Percentiles rank a stretch among this genome's conserved stretches.
Evolutionary conservation across 2,888 invertebrate species (phyloP).

Genomic region (Diogma glabrata): DNA sequence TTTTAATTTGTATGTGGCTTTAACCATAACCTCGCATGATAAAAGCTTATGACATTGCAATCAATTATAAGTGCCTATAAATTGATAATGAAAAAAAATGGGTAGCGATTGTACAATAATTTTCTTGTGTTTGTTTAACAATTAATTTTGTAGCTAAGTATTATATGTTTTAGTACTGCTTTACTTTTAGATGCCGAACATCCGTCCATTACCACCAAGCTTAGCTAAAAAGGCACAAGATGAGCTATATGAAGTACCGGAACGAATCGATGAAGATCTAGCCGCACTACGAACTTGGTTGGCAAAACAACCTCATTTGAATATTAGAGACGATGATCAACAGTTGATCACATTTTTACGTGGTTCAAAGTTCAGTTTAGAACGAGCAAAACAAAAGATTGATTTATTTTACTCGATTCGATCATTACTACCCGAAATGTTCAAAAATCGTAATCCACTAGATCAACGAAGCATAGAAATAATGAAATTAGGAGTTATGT

Average conservation of each 20-base stretch:
- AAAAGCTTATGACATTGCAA: no score
- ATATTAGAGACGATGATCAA: conserved; percentile 38
- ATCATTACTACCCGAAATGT: conserved; percentile 43
- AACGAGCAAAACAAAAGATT: conserved; percentile 41
- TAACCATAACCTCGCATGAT: no score
- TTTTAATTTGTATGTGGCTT: no score
- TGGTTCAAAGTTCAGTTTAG: conserved; percentile 41
- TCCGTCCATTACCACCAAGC: conserved; percentile 27
- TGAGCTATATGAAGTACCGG: conserved; percentile 38
- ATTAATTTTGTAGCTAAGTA: no score
- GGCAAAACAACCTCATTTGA: conserved; percentile 38
- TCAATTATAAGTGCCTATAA: no score
- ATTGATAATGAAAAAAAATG: no score
- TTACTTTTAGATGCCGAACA: conserved; percentile 14
- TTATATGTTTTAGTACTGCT: no score
- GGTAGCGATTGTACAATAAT: no score
- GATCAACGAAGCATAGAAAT: conserved; percentile 13
- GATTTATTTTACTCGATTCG: conserved; percentile 46
- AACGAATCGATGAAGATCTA: conserved; percentile 32
- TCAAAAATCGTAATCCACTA: conserved; percentile 29
- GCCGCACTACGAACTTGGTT: conserved; percentile 40
- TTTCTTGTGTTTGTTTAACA: no score
- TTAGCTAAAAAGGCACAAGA: conserved; percentile 33
- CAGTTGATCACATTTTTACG: conserved; percentile 41
- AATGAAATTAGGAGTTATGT: conserved; percentile 17